Percentiles rank a stretch among this genome's conserved stretches.
These are phyloP conservation scores for Neosilurus hyrtlii DNA, from an alignment of 2,797 vertebrate genomes.

Conservation along the genomic window DNA sequence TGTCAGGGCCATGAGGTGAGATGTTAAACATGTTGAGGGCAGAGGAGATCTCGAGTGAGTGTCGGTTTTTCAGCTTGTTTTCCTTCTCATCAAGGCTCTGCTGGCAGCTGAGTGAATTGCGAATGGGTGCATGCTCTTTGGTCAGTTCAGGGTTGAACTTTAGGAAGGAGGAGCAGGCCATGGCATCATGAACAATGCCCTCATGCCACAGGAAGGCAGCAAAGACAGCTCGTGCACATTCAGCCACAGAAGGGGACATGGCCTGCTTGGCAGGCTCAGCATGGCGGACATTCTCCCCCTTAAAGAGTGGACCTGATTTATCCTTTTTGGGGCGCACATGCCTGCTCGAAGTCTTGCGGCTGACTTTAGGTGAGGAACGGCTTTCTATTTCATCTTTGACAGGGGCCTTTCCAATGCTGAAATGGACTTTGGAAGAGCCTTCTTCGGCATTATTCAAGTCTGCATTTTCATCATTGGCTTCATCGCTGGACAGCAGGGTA, in stretches of 20 bases:
- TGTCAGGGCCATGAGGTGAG: conserved; percentile 94
- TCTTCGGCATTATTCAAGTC: conserved; percentile 82
- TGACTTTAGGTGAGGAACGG: conserved; percentile 95
- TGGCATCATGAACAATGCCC: conserved; percentile 97
- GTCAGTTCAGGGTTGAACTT: conserved; percentile 98
- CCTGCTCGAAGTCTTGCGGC: conserved; percentile 88
- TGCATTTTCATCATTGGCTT: conserved; percentile 81
- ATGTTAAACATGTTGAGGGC: conserved; percentile 99
- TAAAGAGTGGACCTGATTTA: conserved; percentile 91
- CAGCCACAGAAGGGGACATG: conserved; percentile 97
- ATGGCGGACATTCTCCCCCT: conserved; percentile 80
- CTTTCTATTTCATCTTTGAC: conserved; percentile 91
- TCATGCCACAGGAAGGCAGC: conserved; percentile 98
- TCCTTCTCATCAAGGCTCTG: conserved; percentile 92
- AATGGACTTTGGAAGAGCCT: conserved; percentile 91
- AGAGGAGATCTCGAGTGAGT: conserved; percentile 97
- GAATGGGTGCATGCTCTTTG: conserved; percentile 95
- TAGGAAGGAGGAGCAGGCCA: conserved; percentile 99
- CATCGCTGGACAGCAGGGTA: conserved; percentile 88
- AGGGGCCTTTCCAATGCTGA: conserved; percentile 97
- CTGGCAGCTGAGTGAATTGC: conserved; percentile 85
- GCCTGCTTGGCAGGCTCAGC: conserved; percentile 94
- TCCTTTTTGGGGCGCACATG: conserved; percentile 95
- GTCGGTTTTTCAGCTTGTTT: conserved; percentile 94
- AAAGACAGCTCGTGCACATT: conserved; percentile 93